phyloP scores from a whole-genome alignment of 2,113 vertebrate species.

The Mus spicilegus region DNA sequence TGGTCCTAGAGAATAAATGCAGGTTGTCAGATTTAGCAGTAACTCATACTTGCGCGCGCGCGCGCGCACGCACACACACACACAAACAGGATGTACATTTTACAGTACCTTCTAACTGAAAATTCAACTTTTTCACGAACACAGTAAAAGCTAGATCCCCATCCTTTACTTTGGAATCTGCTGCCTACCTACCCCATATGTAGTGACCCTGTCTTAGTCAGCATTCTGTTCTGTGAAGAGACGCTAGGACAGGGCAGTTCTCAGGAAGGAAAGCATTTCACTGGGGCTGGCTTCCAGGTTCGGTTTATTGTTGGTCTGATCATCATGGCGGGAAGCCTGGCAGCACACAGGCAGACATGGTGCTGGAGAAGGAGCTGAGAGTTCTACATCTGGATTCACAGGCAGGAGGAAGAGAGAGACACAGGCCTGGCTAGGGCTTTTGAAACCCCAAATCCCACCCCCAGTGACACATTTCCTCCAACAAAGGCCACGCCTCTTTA shows the following conservation, averaged over 20 bases:
- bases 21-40: background rate
- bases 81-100: background rate
- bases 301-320: too few relatives aligned
- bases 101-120: background rate
- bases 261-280: background rate
- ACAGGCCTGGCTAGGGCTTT: background rate
- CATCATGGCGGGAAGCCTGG: background rate
- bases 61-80: background rate
- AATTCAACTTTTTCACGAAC: background rate
- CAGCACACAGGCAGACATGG: background rate
- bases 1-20: background rate
- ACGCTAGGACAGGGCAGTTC: background rate
- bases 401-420: background rate
- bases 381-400: background rate
- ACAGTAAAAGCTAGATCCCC: background rate
- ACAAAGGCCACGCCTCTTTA: background rate
- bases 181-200: background rate
- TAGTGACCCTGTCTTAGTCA: background rate
- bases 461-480: background rate
- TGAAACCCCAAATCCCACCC: background rate
- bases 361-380: background rate
- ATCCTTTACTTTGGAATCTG: background rate
- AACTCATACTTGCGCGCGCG: background rate
- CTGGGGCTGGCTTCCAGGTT: background rate
- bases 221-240: background rate